phyloP scores from a whole-genome alignment of 1,140 invertebrate species.

The Anoplolepis gracilipes region DNA sequence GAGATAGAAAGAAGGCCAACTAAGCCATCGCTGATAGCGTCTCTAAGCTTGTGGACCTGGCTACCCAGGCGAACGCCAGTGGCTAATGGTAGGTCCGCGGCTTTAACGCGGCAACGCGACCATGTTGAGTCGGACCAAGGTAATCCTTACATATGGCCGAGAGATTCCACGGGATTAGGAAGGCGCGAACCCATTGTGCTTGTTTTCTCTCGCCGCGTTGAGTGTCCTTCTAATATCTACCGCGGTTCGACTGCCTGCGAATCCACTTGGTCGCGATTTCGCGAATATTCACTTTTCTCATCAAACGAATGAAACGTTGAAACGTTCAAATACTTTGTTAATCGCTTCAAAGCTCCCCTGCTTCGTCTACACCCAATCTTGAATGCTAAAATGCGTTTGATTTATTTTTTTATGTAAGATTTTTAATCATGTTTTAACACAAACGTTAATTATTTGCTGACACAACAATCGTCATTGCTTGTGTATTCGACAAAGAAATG shows the following conservation, averaged over 20 bases:
- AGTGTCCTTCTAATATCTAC: constrained; percentile 65
- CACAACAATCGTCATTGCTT: constrained; percentile 8
- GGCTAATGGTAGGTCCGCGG: constrained; percentile 75
- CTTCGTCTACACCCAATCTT: constrained; percentile 1
- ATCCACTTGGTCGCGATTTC: neutral
- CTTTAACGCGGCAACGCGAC: constrained; percentile 74
- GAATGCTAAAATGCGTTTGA: neutral
- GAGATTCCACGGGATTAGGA: constrained; percentile 79
- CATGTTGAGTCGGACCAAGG: constrained; percentile 72
- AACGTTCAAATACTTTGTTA: neutral
- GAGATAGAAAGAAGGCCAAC: constrained; percentile 78
- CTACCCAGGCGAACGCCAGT: constrained; percentile 64
- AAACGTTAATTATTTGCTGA: constrained; percentile 5
- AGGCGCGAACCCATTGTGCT: constrained; percentile 76
- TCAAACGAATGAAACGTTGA: neutral
- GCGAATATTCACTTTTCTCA: constrained; percentile 66
- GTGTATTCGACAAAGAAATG: constrained; percentile 14
- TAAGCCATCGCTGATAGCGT: constrained; percentile 80
- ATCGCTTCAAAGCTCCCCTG: neutral
- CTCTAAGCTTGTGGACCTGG: constrained; percentile 74
- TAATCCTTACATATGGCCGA: constrained; percentile 82
- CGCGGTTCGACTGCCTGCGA: constrained; percentile 47
- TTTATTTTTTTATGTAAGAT: constrained; percentile 1
- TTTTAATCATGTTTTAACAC: neutral
- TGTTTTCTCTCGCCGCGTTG: constrained; percentile 63